Percentiles rank a stretch among this genome's conserved stretches.
Evolutionary conservation across 2,113 vertebrate species (phyloP).

Genomic region (Onychostoma macrolepis): DNA sequence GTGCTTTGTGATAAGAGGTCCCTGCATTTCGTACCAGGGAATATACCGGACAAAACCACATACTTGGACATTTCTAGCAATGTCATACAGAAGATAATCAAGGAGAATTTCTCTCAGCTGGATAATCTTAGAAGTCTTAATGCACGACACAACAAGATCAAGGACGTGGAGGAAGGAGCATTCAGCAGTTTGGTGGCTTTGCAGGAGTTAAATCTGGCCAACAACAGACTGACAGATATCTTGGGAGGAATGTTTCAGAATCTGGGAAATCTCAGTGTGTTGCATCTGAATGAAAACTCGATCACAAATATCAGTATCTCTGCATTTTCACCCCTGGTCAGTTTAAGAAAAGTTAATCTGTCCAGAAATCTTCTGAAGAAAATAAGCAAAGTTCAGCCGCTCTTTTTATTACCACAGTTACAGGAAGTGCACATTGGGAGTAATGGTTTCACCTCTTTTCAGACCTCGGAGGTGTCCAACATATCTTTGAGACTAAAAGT

Average conservation of each 20-base stretch:
- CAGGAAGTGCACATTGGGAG: slow-evolving; percentile 20
- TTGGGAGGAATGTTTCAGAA: not conserved
- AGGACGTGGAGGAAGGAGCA: slow-evolving; percentile 10
- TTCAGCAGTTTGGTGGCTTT: slow-evolving; percentile 21
- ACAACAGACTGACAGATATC: slow-evolving; percentile 7
- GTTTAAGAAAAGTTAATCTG: slow-evolving; percentile 35
- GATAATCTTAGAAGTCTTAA: slow-evolving; percentile 33
- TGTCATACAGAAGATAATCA: not conserved
- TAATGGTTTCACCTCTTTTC: slow-evolving; percentile 28
- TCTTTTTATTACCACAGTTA: slow-evolving; percentile 33
- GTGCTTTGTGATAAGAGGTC: slow-evolving; percentile 15
- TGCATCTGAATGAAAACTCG: not conserved
- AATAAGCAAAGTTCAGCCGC: not conserved
- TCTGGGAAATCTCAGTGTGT: not conserved
- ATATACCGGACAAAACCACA: not conserved
- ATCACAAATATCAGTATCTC: slow-evolving; percentile 14
- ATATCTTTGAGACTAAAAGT: slow-evolving; percentile 25
- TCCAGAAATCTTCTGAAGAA: not conserved
- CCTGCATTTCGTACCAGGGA: not conserved
- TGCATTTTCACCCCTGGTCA: slow-evolving; percentile 25
- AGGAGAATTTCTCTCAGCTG: slow-evolving; percentile 14
- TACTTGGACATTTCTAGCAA: slow-evolving; percentile 22
- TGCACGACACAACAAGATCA: slow-evolving; percentile 13
- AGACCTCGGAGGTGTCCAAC: slow-evolving; percentile 21
- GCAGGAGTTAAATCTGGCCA: slow-evolving; percentile 8